Conservation (phyloP, 2,113 vertebrate genomes). For the Andinoacara biseriatus region DNA sequence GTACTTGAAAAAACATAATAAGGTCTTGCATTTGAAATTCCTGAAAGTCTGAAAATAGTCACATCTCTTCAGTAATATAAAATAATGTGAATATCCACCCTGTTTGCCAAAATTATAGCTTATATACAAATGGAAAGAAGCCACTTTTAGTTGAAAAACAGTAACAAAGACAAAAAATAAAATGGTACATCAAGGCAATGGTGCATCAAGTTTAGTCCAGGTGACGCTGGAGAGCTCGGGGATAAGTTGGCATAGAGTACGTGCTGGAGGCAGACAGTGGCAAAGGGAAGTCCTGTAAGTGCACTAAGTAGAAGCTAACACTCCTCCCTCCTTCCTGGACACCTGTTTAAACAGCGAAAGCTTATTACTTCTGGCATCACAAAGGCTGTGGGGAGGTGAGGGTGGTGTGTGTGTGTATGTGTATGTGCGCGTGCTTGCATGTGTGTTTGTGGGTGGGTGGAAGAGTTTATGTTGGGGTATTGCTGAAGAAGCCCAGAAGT, state of each 20-base stretch:
- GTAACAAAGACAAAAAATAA: constrained; percentile 21
- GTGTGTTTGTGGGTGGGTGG: background rate
- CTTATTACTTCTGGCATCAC: constrained; percentile 66
- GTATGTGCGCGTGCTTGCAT: background rate
- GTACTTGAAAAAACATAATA: constrained; percentile 18
- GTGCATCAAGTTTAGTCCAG: constrained; percentile 72
- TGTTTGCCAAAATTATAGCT: constrained; percentile 75
- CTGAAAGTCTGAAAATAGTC: constrained; percentile 51
- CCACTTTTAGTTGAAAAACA: constrained; percentile 41
- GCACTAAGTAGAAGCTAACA: constrained; percentile 77
- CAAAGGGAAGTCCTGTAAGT: constrained; percentile 70
- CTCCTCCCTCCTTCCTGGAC: constrained; percentile 65
- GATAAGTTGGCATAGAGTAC: constrained; percentile 53
- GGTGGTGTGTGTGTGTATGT: constrained; percentile 7
- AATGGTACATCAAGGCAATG: constrained; percentile 55
- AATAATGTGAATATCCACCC: constrained; percentile 71
- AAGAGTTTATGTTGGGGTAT: constrained; percentile 47
- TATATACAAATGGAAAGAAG: constrained; percentile 70
- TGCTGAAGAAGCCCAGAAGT: constrained; percentile 63
- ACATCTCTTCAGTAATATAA: constrained; percentile 59
- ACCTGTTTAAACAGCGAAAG: constrained; percentile 79
- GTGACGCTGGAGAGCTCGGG: constrained; percentile 51
- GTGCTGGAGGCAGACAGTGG: constrained; percentile 65
- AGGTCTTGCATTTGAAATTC: constrained; percentile 34
- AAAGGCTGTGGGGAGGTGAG: constrained; percentile 64